Base-by-base conservation (phyloP, 1,140 invertebrate genomes). In the Diabrotica virgifera region DNA sequence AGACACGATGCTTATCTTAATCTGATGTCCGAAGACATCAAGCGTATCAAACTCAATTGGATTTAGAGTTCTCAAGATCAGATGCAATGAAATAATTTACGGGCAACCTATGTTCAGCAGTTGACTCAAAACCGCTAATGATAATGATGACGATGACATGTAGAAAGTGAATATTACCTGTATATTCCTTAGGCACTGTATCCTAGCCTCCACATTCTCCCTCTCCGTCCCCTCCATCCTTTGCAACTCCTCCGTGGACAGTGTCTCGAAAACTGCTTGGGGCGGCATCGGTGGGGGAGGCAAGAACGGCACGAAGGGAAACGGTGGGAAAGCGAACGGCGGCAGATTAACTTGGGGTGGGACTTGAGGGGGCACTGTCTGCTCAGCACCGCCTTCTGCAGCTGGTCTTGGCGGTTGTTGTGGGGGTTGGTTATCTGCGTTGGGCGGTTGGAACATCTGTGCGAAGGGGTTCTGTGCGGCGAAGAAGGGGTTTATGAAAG, bases 161-260 rank as follows among this genome's bases (percentile, higher is more conserved):
- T n/a, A n/a, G n/a, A 24, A 24, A 24, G 24, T 24, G 11, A 52
- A 6, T 5, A 10, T 65, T 70, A 78, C 76, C 78, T 93, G 89
- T 67, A 97, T 94, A 80, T 97, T 94, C 53, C 87, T 82, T 35
- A 97, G 80, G 74, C 90, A 88, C 78, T 90, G 78, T 59, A 99
- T 88, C 63, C 97, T 84, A 6, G 95, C 94, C 77, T 98, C 95
- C 36, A 98, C 85, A 70, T 94, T 89, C 72, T 89, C 84, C 70
- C 96, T 83, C 70, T 95, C 87, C 63, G 86, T 87, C 36, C 95
- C 94, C 80, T 99, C 97, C 89, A 99, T 89, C 24, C 84, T 82
- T 65, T 84, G 81, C 36, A 99, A 81, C 76, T 99, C 95, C 63
- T 95, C 94, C 40, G 89, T 85, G 55, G 85, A 88, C 12, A 99